These are phyloP conservation scores for Timema cristinae DNA, from an alignment of 2,888 invertebrate genomes.

Conservation along the genomic window DNA sequence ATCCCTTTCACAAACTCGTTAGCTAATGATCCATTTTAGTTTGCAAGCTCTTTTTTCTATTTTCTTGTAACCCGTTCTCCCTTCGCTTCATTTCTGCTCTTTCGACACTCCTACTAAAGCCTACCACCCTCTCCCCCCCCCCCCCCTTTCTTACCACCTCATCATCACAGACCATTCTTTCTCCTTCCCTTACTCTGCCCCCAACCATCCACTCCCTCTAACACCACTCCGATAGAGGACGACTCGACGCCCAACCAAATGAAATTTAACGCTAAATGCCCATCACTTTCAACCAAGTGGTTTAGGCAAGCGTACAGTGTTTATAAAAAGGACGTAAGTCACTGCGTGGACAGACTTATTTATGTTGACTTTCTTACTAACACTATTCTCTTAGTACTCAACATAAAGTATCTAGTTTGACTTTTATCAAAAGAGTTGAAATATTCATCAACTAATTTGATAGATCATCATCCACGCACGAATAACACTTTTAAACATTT, in stretches of 20 bases:
- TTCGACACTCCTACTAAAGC: not conserved
- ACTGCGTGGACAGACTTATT: too few species aligned
- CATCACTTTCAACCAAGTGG: conserved; percentile 32
- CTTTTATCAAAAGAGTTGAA: too few species aligned
- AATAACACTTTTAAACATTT: too few species aligned
- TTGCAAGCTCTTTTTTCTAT: conserved; percentile 16
- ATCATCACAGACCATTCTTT: conserved; percentile 13
- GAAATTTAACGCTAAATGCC: conserved; percentile 34
- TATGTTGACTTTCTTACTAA: too few species aligned
- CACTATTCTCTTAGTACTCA: too few species aligned
- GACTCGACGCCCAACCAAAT: conserved; percentile 27
- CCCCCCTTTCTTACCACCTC: not conserved
- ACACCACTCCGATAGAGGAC: conserved; percentile 23
- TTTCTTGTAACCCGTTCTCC: not conserved
- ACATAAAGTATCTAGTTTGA: too few species aligned
- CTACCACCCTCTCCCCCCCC: conserved; percentile 1
- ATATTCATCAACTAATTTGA: too few species aligned
- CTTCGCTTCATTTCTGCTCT: not conserved
- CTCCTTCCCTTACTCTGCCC: not conserved
- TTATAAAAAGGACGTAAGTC: too few species aligned
- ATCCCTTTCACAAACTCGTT: not conserved
- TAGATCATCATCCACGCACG: too few species aligned
- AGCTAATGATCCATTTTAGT: conserved; percentile 26
- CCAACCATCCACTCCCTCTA: conserved; percentile 12
- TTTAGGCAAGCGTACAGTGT: conserved; percentile 2